Evolutionary conservation across 2,888 invertebrate genomes (phyloP), one percentile per base, ranked within the genome.

Genomic region (Mythimna lalbum): DNA sequence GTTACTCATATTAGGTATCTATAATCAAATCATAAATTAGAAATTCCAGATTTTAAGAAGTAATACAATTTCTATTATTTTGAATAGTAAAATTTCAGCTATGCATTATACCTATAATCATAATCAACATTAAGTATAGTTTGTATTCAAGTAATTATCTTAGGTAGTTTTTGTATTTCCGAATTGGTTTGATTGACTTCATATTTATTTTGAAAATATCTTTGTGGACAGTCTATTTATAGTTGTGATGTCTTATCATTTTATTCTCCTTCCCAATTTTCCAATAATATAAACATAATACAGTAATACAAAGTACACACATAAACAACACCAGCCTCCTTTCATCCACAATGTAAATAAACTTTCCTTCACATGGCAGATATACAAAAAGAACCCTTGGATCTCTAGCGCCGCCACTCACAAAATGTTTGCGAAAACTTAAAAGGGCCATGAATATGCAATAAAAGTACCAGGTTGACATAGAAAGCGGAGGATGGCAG

Each of bases 381-480:
- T 68, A 67, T 56, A 56, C 43, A 67, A 73, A 73, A 66, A 65
- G 21, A 61, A 57, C 59, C 63, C 61, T 50, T 71, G 79, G 75
- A 63, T 60, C 70, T 78, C 50, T 63, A 49, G 23, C 57, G 67
- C 55, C 62, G 66, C 53, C 66, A 71, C 50, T 68, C 69, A 79
- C 69, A 74, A 81, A 84, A 85, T 73, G 85, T 88, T 92, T 93
- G 95, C 94, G 83, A 95, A 95, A 93, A 89, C 78, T 83, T 84
- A 88, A 90, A 90, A 89, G 86, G 71, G 82, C 89, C 89, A 93
- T 92, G 90, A 95, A 93, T 95, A 94, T 95, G 95, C 95, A 95
- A 96, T 95, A 95, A 94, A 95, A 90, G 90, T 94, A 96, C 95
- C 88, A 95, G 94, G 95, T 73, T 70, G 73, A 76, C 93, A 95